phyloP scores from a whole-genome alignment of 2,797 vertebrate genomes.

The Danio tinwini region DNA sequence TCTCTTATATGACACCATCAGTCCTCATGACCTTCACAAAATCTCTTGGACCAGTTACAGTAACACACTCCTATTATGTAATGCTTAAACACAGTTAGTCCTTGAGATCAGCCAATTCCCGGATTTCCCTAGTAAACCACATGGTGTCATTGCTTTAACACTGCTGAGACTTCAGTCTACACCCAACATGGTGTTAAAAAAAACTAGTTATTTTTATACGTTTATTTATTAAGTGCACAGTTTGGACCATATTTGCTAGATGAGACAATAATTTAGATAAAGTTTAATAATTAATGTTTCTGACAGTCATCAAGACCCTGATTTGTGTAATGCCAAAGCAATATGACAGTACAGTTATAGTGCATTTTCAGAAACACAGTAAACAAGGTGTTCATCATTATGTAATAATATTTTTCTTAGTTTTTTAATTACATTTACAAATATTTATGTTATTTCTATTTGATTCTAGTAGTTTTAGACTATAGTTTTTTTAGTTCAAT shows the following conservation, averaged over 20 bases:
- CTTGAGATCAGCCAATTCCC: conserved; percentile 65
- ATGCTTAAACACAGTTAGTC: conserved; percentile 56
- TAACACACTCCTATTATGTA: conserved; percentile 62
- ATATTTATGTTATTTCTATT: background rate
- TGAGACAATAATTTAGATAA: background rate
- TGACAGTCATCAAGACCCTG: background rate
- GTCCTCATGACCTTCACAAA: conserved; percentile 35
- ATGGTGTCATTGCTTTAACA: conserved; percentile 56
- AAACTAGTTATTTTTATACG: background rate
- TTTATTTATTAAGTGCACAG: background rate
- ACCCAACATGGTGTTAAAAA: conserved; percentile 26
- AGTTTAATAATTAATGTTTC: background rate
- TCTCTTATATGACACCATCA: background rate
- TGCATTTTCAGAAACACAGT: background rate
- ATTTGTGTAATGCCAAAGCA: background rate
- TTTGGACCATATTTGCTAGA: background rate
- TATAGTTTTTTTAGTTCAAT: background rate
- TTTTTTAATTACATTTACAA: background rate
- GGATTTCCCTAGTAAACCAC: conserved; percentile 59
- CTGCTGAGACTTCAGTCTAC: conserved; percentile 18
- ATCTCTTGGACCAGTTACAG: conserved; percentile 29
- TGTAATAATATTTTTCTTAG: background rate
- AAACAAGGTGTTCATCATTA: background rate
- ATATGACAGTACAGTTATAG: background rate
- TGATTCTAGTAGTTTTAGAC: background rate